Evolutionary conservation across 2,797 vertebrate species (phyloP), one percentile per base, ranked within the genome.

Genomic region (Falco naumanni): DNA sequence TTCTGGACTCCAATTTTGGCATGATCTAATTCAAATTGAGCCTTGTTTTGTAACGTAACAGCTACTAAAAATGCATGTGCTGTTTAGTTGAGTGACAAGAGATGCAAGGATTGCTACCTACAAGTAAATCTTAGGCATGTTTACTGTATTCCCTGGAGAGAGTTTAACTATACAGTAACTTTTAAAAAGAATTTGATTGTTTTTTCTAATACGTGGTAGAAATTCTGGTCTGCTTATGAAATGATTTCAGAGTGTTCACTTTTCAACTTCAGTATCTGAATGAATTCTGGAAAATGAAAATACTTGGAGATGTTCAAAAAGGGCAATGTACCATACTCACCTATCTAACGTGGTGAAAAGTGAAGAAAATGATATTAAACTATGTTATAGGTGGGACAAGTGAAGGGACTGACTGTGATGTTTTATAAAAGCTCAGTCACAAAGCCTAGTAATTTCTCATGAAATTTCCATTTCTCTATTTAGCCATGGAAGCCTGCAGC

Each of bases 21-120:
- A 63, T 63, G 33, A 64, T 92, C 69, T 91, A 84, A 94, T 91
- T 81, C 89, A 70, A 87, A 95, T 47, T 57, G 74, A 93, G 37
- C 34, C 6, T 64, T 90, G 88, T 92, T 95, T 88, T 87, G 57
- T 97, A 90, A 94, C 48, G 78, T 60, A 81, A 50, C 56, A 94
- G 63, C 90, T 83, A 82, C 85, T 96, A 71, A 96, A 94, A 84
- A 57, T 41, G 83, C 2, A 9, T 53, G 53, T 70, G 51, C 45
- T 93, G 84, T 92, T 87, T 63, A 59, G 61, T 51, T 84, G 81
- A 87, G 51, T 84, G 94, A 64, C 54, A 79, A 45, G 93, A 92
- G 78, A 54, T 54, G 51, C 60, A 83, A 91, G 61, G 34, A 39
- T 66, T 90, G 80, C 78, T 79, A 92, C 76, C 70, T 96, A 78